These are phyloP conservation scores for Drosophila mercatorum DNA, from an alignment of 2,888 invertebrate species.

Conservation along the genomic window DNA sequence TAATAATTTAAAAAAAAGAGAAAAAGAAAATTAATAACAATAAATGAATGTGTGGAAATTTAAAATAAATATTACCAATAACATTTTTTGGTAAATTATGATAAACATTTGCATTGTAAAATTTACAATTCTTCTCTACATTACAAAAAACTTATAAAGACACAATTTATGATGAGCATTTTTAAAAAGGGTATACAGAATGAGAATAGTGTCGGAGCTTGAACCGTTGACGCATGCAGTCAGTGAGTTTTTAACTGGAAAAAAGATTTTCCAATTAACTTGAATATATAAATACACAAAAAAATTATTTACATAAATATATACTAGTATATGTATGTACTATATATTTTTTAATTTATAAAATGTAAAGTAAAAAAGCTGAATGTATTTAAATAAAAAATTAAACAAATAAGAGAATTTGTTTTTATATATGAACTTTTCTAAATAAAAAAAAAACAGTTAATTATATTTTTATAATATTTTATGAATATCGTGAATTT, in stretches of 20 bases:
- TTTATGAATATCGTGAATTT: background rate
- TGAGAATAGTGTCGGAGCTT: constrained; percentile 23
- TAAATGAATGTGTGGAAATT: no score
- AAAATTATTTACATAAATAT: background rate
- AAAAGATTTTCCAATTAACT: constrained; percentile 45
- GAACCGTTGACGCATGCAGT: constrained; percentile 38
- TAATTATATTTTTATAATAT: background rate
- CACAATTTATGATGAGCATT: no score
- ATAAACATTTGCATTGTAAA: no score
- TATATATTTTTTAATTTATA: background rate
- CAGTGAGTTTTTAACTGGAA: constrained; percentile 28
- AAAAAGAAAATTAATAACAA: no score
- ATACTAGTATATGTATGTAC: background rate
- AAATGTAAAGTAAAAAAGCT: constrained; percentile 1
- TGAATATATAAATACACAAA: constrained; percentile 20
- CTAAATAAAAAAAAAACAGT: background rate
- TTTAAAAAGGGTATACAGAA: constrained; percentile 1
- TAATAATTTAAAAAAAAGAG: no score
- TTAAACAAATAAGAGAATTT: background rate
- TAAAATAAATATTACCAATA: no score
- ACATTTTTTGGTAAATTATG: no score
- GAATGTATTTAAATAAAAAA: background rate
- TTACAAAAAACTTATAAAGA: no score
- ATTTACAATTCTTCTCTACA: no score
- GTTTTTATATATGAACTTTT: no score